Base-by-base conservation (phyloP, 2,888 invertebrate species). In the Lasioglossum oenotherae region DNA sequence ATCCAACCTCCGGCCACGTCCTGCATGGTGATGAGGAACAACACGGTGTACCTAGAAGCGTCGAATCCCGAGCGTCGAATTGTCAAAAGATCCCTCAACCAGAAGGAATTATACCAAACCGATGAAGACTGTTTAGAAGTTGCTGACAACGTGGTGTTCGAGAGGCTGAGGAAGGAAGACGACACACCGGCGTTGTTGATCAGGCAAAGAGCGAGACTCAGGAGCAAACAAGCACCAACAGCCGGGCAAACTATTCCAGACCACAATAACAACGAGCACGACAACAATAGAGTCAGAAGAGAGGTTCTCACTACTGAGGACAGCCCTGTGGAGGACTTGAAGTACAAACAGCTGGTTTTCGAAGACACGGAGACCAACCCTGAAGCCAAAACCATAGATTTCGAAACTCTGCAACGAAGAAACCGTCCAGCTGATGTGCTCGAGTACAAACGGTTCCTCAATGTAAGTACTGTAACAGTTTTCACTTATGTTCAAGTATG, bases 1-100 rank as follows among this genome's bases (percentile, higher is more conserved):
- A 98, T 99, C 91, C 98, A 99, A 94, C 99, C 99, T 0, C 98
- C 98, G 67, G 98, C 99, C 1, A 97, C 98, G 79, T 97, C 98
- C n/a, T 99, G 99, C 95, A 97, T 99, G 94, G 93, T 95, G 6
- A 93, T 94, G 14, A 96, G 95, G 81, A 97, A 98, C 93, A 95
- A 96, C 85, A 97, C 97, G 2, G 96, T 96, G 93, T 96, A 96
- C 85, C 95, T 98, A 78, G 96, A 96, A 67, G 95, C 96, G 31
- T 97, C 97, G n/a, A 96, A 96, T 72, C 91, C 95, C 2, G 94
- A 94, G 10, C 93, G 94, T 46, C 93, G 95, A 82, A 94, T 96
- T 67, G 94, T 95, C 19, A 96, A 96, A 89, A 94, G 97, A 83
- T 96, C 96, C 46, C 57, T 95, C 8, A 88, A 92, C 53, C 69